Conservation (phyloP, 2,113 vertebrate genomes). For the Guaruba guarouba region DNA sequence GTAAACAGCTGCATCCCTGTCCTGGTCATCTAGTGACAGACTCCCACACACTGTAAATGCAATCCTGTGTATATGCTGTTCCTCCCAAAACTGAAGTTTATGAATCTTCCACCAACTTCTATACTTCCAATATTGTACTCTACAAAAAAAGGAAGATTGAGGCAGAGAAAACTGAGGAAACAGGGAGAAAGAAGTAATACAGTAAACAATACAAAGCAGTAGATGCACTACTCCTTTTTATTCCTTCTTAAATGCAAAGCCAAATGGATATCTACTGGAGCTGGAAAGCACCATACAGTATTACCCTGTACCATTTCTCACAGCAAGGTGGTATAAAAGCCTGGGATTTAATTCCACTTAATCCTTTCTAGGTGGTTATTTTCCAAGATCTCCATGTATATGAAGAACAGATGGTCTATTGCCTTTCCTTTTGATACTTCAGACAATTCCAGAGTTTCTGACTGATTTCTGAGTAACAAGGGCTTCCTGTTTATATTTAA, state of each 20-base stretch:
- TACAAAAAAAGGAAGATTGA: background rate
- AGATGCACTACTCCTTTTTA: background rate
- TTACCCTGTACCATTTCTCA: background rate
- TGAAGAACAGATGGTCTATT: background rate
- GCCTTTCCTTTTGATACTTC: background rate
- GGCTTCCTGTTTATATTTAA: background rate
- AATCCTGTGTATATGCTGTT: background rate
- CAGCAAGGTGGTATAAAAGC: background rate
- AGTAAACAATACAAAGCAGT: background rate
- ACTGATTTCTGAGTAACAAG: background rate
- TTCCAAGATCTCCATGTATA: background rate
- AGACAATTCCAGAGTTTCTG: background rate
- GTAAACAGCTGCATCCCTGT: background rate
- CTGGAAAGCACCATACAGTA: background rate
- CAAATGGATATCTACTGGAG: background rate
- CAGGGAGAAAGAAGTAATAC: background rate
- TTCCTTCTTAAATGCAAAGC: background rate
- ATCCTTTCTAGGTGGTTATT: background rate
- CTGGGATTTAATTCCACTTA: background rate
- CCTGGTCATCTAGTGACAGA: background rate
- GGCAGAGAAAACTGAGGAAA: background rate
- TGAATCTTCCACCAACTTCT: background rate
- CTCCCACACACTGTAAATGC: background rate
- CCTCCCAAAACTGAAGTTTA: background rate
- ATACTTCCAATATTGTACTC: background rate